Conservation (phyloP, 2,888 invertebrate species). For the Cephonodes hylas region DNA sequence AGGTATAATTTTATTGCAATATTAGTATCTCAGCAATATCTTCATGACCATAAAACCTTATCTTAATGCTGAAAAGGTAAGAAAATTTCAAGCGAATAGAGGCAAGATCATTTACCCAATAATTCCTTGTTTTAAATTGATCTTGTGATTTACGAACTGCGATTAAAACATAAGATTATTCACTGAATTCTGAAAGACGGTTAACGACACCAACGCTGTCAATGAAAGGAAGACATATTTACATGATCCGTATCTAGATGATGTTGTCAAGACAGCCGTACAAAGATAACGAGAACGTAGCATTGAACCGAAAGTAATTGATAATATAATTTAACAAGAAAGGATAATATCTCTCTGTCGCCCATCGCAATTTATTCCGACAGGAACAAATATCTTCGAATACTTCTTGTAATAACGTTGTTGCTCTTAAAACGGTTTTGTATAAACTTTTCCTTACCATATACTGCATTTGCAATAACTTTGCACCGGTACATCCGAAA, state of each 20-base stretch:
- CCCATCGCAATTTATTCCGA: slow-evolving; percentile 59
- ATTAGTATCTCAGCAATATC: too few species aligned
- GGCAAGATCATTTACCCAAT: too few species aligned
- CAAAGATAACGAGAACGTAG: slow-evolving; percentile 54
- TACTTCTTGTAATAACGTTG: slow-evolving; percentile 50
- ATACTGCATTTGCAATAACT: neutral
- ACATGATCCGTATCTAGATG: slow-evolving; percentile 10
- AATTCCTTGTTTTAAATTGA: too few species aligned
- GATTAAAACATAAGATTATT: slow-evolving; percentile 3
- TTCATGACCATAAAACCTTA: too few species aligned
- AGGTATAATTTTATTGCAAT: too few species aligned
- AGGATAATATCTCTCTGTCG: slow-evolving; percentile 69
- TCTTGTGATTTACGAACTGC: neutral
- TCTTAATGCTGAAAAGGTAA: too few species aligned
- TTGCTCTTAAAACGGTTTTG: slow-evolving; percentile 35
- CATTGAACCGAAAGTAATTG: slow-evolving; percentile 61
- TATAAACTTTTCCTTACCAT: slow-evolving; percentile 10
- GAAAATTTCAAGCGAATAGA: too few species aligned
- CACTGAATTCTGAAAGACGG: neutral
- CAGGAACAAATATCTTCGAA: slow-evolving; percentile 66
- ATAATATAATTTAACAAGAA: slow-evolving; percentile 72
- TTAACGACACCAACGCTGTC: slow-evolving; percentile 4
- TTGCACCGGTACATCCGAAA: neutral
- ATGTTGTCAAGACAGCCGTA: slow-evolving; percentile 36
- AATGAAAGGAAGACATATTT: slow-evolving; percentile 11